Evolutionary conservation across 1,140 invertebrate genomes (phyloP), one percentile per base, ranked within the genome.

Genomic region (Leptopilina clavipes): DNA sequence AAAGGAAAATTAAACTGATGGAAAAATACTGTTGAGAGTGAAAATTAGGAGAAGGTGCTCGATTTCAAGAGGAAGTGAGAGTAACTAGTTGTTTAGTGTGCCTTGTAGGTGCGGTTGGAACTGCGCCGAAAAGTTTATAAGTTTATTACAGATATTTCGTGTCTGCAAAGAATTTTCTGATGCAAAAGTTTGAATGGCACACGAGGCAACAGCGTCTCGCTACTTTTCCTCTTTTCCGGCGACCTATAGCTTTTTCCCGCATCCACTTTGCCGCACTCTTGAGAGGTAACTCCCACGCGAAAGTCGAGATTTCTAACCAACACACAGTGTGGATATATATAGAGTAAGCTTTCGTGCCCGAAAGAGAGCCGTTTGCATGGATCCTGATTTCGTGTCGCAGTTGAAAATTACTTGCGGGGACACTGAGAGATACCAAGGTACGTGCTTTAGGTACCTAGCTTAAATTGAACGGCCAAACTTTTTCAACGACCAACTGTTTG

Each of bases 131-230:
- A 84, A 86, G 80, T 85, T 83, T 85, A 82, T 80, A 83, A 84
- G 77, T 85, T 85, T 81, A 85, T 84, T 78, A 79, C 76, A 73
- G 79, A 84, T 85, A 84, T 85, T 85, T 74, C 54, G 48, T 48
- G 43, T 76, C 70, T 10, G 52, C 77, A 79, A 85, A 83, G 79
- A 86, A 86, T 86, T 84, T 75, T 76, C 75, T 83, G 81, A 84
- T 85, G 84, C 79, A 80, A 84, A 86, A 85, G 81, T 86, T 86
- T 82, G 75, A 77, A 81, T 78, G 82, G 40, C 75, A 70, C 77
- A 77, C 78, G 70, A 56, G 72, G 56, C 72, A 78, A 25, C n/a
- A n/a, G n/a, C 76, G 76, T 81, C 76, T 77, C 72, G 59, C 71
- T 76, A 79, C 80, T 83, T 77, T 71, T 52, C 76, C 79, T 78